Conservation (phyloP, 1,140 invertebrate genomes). For the Habropoda laboriosa region DNA sequence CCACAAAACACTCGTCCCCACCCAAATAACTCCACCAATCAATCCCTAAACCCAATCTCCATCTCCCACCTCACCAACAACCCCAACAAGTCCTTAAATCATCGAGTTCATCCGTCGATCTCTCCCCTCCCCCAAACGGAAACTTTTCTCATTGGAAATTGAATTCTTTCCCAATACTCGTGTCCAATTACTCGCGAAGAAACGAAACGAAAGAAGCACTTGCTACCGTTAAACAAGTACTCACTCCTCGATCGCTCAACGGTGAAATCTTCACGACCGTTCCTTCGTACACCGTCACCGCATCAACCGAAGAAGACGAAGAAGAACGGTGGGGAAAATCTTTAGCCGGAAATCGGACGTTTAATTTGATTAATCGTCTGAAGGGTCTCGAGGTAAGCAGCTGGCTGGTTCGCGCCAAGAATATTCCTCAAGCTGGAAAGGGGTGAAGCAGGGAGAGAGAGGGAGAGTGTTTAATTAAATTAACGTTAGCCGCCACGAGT, state of each 20-base stretch:
- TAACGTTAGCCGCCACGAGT: conserved; percentile 63
- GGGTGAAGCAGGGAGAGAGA: conserved; percentile 9
- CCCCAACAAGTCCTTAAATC: not conserved
- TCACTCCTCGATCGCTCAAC: not conserved
- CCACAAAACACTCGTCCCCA: no score
- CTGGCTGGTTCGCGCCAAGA: not conserved
- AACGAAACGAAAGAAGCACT: not conserved
- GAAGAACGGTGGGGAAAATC: conserved; percentile 4
- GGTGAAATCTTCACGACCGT: no score
- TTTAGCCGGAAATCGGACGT: conserved; percentile 39
- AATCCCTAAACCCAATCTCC: no score
- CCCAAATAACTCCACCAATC: no score
- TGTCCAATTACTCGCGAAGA: not conserved
- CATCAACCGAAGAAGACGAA: no score
- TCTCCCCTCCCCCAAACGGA: no score
- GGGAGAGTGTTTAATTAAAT: conserved; percentile 74
- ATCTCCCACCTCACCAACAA: no score
- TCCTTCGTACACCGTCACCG: no score
- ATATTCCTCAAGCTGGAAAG: conserved; percentile 64
- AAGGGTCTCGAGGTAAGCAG: not conserved
- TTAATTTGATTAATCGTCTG: conserved; percentile 50
- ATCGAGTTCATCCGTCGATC: not conserved
- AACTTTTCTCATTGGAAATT: not conserved
- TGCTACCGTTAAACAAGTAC: not conserved
- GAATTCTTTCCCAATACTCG: not conserved